Evolutionary conservation across 2,888 invertebrate species (phyloP).

Genomic region (Pyralis farinalis): DNA sequence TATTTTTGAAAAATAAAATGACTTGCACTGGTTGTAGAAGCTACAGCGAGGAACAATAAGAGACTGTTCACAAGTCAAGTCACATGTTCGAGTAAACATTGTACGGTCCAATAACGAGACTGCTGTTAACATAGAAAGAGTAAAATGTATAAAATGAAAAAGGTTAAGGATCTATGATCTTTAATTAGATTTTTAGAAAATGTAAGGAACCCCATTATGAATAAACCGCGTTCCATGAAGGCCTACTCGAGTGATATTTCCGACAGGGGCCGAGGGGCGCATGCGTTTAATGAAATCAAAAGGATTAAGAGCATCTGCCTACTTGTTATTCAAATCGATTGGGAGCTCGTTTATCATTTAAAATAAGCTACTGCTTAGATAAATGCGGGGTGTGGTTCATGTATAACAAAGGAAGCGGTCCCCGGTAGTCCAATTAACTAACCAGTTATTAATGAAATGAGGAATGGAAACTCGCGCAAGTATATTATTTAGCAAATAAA

Average conservation of each 20-base stretch:
- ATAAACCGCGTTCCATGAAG: constrained; percentile 55
- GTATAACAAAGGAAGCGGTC: constrained; percentile 68
- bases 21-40: constrained; percentile 18
- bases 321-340: constrained; percentile 80
- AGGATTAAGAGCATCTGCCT: constrained; percentile 81
- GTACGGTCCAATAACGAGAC: constrained; percentile 51
- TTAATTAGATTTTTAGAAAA: constrained; percentile 24
- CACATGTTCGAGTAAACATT: constrained; percentile 40
- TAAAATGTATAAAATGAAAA: constrained; percentile 30
- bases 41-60: constrained; percentile 19
- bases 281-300: constrained; percentile 81
- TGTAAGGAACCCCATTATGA: constrained; percentile 55
- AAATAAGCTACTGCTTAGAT: constrained; percentile 79
- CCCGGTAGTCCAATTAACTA: constrained; percentile 70
- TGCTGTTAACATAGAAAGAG: constrained; percentile 29
- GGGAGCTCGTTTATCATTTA: constrained; percentile 79
- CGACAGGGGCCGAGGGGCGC: constrained; percentile 75
- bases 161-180: constrained; percentile 26
- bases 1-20: constrained; percentile 12
- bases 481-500: constrained; percentile 27
- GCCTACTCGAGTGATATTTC: constrained; percentile 76
- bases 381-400: constrained; percentile 73
- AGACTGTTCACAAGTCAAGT: too few species aligned
- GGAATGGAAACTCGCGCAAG: constrained; percentile 33
- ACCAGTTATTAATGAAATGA: constrained; percentile 60